These are phyloP conservation scores for Sebastolobus altivelis DNA, from an alignment of 2,797 vertebrate genomes.

Conservation along the genomic window DNA sequence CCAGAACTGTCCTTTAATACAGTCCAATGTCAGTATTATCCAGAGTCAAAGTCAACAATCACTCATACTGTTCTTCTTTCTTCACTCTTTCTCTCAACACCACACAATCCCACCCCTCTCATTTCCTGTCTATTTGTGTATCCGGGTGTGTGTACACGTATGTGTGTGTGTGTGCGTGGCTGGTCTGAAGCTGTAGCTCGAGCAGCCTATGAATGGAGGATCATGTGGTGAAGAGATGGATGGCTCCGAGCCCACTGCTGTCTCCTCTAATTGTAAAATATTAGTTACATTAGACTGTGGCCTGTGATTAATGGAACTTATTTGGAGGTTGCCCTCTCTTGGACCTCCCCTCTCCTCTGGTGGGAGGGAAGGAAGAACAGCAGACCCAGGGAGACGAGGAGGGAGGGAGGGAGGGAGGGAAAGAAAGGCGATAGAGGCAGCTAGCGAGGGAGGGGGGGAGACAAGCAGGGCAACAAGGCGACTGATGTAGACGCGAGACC, in stretches of 20 bases:
- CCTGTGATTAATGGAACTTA: conserved; percentile 99
- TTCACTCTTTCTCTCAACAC: conserved; percentile 45
- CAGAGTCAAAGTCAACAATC: conserved; percentile 42
- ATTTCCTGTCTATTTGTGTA: conserved; percentile 64
- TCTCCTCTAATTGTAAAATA: conserved; percentile 99
- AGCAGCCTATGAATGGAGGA: conserved; percentile 92
- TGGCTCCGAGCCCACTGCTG: conserved; percentile 94
- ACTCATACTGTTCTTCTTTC: conserved; percentile 29
- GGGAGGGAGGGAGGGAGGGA: conserved; percentile 36
- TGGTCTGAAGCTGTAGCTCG: conserved; percentile 84
- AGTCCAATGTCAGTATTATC: conserved; percentile 19
- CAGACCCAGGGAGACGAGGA: conserved; percentile 71
- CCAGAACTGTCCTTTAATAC: conserved; percentile 30
- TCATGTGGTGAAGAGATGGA: conserved; percentile 97
- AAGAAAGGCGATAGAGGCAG: conserved; percentile 41
- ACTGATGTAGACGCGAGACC: conserved; percentile 59
- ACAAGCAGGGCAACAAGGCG: conserved; percentile 48
- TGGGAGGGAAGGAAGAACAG: conserved; percentile 71
- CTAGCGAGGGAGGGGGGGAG: conserved; percentile 13
- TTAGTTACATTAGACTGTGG: conserved; percentile 99
- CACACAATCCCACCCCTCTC: conserved; percentile 49
- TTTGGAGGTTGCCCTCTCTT: conserved; percentile 95
- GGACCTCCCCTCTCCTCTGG: conserved; percentile 80
- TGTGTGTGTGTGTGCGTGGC: conserved; percentile 15
- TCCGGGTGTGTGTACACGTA: conserved; percentile 21